Percentiles rank a stretch among this genome's conserved stretches.
Conservation (phyloP, 2,113 vertebrate species). For the Ictidomys tridecemlineatus region DNA sequence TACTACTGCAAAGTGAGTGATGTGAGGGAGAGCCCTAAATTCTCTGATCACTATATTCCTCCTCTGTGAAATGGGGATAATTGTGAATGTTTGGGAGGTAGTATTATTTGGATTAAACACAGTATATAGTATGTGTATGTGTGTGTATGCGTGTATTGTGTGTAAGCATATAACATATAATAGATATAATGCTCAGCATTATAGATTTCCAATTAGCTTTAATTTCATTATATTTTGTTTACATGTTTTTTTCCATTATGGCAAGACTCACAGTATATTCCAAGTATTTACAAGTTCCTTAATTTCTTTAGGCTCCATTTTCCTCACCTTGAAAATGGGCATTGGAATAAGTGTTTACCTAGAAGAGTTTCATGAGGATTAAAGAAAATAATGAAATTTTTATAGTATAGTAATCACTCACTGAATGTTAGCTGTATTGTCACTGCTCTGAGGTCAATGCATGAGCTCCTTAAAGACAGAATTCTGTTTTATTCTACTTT, state of each 20-base stretch:
- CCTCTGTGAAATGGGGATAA: not conserved
- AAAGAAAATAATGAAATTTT: constrained; percentile 35
- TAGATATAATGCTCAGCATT: not conserved
- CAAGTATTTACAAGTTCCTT: constrained; percentile 26
- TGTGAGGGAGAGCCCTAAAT: not conserved
- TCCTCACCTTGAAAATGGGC: not conserved
- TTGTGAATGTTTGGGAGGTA: not conserved
- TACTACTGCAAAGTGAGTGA: not conserved
- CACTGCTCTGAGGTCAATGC: not conserved
- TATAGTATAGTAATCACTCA: not conserved
- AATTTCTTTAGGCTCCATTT: constrained; percentile 14
- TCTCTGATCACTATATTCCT: not conserved
- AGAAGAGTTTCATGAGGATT: constrained; percentile 31
- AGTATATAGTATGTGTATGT: not conserved
- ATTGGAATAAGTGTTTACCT: not conserved
- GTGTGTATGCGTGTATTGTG: not conserved
- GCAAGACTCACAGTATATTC: not conserved
- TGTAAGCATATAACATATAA: not conserved
- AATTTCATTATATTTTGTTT: constrained; percentile 34
- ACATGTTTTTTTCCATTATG: constrained; percentile 14
- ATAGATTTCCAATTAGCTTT: not conserved
- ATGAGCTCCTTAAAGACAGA: not conserved
- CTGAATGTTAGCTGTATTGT: not conserved
- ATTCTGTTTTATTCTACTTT: not conserved
- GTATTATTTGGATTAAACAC: not conserved